These are phyloP conservation scores for Cremastinae sp. DNA, from an alignment of 2,888 invertebrate genomes.

Conservation along the genomic window DNA sequence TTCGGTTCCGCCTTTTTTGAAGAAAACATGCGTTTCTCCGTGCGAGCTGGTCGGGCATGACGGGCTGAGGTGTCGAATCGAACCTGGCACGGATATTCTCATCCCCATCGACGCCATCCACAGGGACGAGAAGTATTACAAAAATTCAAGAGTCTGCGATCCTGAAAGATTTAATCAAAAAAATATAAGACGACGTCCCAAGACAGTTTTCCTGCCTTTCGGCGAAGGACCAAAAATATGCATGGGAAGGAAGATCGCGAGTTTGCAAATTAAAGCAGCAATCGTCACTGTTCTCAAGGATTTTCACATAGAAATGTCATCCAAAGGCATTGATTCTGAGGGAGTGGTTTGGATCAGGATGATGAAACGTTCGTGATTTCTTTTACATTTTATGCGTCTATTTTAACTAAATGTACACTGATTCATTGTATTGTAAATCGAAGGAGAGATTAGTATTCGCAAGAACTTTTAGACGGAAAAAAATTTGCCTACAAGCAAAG, in stretches of 20 bases:
- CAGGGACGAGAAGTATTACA: constrained; percentile 65
- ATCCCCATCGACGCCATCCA: constrained; percentile 63
- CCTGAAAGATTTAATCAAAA: constrained; percentile 69
- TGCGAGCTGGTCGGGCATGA: constrained; percentile 67
- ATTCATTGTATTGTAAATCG: no score
- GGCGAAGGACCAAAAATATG: no score
- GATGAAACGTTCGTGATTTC: no score
- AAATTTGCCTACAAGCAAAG: no score
- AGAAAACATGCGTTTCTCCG: constrained; percentile 65
- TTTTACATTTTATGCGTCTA: no score
- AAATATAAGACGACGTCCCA: constrained; percentile 61
- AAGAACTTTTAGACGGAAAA: no score
- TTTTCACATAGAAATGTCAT: constrained; percentile 48
- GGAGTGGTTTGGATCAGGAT: constrained; percentile 59
- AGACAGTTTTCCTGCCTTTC: constrained; percentile 68
- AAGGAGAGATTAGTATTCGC: no score
- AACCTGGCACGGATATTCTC: constrained; percentile 62
- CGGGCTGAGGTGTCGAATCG: constrained; percentile 62
- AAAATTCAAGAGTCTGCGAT: constrained; percentile 66
- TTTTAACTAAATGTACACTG: no score
- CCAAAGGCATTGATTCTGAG: constrained; percentile 58
- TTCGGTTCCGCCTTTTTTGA: constrained; percentile 41
- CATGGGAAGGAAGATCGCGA: constrained; percentile 55
- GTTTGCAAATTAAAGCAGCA: constrained; percentile 57
- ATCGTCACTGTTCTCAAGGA: constrained; percentile 53